These are phyloP conservation scores for Anarsia innoxiella DNA, from an alignment of 2,888 invertebrate species.

Conservation along the genomic window DNA sequence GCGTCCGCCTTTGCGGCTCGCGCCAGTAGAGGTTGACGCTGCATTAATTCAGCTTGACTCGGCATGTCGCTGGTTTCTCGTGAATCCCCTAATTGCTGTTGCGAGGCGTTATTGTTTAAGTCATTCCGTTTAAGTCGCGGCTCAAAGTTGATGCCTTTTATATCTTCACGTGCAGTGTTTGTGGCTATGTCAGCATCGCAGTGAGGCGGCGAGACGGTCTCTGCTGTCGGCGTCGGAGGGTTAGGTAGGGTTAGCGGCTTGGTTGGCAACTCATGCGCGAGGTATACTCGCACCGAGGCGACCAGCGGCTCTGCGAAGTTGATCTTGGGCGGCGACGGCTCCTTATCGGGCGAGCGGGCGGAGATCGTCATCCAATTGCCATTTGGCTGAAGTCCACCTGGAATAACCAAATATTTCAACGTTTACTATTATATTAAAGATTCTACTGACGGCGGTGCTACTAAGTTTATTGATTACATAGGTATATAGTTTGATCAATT, in stretches of 20 bases:
- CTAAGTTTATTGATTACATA: too few relatives aligned
- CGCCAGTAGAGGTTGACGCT: slow-evolving; percentile 69
- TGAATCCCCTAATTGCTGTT: slow-evolving; percentile 26
- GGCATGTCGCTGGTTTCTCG: slow-evolving; percentile 48
- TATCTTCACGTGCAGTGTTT: slow-evolving; percentile 58
- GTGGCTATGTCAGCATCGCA: slow-evolving; percentile 63
- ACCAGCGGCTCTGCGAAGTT: slow-evolving; percentile 64
- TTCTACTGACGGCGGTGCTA: too few relatives aligned
- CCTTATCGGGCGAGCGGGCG: slow-evolving; percentile 56
- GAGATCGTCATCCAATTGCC: slow-evolving; percentile 75
- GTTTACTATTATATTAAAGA: too few relatives aligned
- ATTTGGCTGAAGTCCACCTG: slow-evolving; percentile 64
- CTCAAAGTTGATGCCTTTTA: slow-evolving; percentile 66
- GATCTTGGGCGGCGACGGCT: slow-evolving; percentile 55
- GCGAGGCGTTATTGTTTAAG: slow-evolving; percentile 68
- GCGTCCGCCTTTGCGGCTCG: slow-evolving; percentile 54
- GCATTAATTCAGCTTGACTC: slow-evolving; percentile 68
- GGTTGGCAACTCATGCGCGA: slow-evolving; percentile 55
- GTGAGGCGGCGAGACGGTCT: slow-evolving; percentile 26
- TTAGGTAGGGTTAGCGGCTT: slow-evolving; percentile 46
- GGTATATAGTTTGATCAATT: too few relatives aligned
- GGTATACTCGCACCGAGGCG: slow-evolving; percentile 65
- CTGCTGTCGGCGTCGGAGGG: slow-evolving; percentile 21
- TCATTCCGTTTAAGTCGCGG: slow-evolving; percentile 63
- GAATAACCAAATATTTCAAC: too few relatives aligned